Evolutionary conservation across 2,113 vertebrate species (phyloP), one percentile per base, ranked within the genome.

Genomic region (Oxyura jamaicensis): DNA sequence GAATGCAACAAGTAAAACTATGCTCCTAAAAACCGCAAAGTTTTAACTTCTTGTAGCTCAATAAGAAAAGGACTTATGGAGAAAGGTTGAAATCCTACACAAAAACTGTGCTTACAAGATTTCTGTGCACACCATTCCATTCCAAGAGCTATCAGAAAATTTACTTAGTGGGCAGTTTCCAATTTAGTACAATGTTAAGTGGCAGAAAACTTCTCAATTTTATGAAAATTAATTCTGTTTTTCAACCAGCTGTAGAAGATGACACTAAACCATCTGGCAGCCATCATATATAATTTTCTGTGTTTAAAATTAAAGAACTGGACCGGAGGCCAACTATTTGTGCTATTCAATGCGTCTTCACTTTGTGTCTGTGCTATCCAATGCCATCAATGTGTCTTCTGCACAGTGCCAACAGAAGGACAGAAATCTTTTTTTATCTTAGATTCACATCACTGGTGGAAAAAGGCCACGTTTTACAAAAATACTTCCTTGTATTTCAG

Each of bases 241-340:
- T 82, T 75, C 59, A 42, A 10, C 53, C 63, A 86, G 60, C 74
- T 87, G 55, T 83, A 74, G 77, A 66, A 86, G 35, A 59, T n/a
- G 42, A 59, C 42, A 79, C 23, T 44, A 66, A 85, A 73, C 86
- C 82, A 95, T 90, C 90, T 94, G 91, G 87, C 58, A 90, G 36
- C 55, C 63, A 62, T 8, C 36, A 2, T 55, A 31, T 79, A 28
- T 58, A 83, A 93, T 91, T 76, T 83, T 8, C 55, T 55, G 44
- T 78, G 42, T 59, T 79, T 88, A 80, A 91, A 94, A 87, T 80
- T 50, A 67, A 76, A 52, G 67, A 69, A 67, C 63, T 90, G 78
- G 77, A 89, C 74, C 48, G 17, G 31, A 87, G 63, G 50, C 59
- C 78, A 80, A 85, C 23, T 53, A 42, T 63, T 83, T 66, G 11